Conservation (phyloP, 2,113 vertebrate species). For the Anolis sagrei region DNA sequence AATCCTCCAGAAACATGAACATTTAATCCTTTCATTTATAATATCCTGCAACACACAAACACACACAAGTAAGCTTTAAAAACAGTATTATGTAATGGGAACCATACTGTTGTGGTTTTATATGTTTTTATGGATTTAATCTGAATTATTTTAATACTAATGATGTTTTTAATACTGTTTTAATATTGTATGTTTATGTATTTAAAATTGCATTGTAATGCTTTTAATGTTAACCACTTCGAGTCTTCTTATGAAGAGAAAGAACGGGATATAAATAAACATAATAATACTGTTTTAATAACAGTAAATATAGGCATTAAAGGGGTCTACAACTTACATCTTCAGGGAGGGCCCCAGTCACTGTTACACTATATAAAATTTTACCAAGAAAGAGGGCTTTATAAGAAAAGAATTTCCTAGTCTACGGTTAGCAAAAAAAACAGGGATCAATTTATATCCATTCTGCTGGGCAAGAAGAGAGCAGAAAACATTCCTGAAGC, state of each 20-base stretch:
- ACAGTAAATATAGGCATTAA: background rate
- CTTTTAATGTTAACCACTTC: no score
- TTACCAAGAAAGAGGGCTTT: background rate
- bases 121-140: no score
- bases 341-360: background rate
- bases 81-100: constrained; percentile 60
- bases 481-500: background rate
- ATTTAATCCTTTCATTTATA: constrained; percentile 59
- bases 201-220: no score
- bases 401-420: background rate
- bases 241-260: no score
- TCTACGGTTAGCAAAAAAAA: background rate
- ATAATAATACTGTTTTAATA: constrained; percentile 19
- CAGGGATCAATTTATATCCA: background rate
- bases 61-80: constrained; percentile 48
- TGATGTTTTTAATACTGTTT: no score
- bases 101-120: background rate
- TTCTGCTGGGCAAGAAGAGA: background rate
- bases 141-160: no score
- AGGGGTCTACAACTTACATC: background rate
- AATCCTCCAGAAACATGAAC: constrained; percentile 43
- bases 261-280: no score
- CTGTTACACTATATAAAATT: background rate
- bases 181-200: no score
- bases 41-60: constrained; percentile 29